Percentiles rank a stretch among this genome's conserved stretches.
phyloP scores from a whole-genome alignment of 2,888 invertebrate genomes.

The Eilema caniola region DNA sequence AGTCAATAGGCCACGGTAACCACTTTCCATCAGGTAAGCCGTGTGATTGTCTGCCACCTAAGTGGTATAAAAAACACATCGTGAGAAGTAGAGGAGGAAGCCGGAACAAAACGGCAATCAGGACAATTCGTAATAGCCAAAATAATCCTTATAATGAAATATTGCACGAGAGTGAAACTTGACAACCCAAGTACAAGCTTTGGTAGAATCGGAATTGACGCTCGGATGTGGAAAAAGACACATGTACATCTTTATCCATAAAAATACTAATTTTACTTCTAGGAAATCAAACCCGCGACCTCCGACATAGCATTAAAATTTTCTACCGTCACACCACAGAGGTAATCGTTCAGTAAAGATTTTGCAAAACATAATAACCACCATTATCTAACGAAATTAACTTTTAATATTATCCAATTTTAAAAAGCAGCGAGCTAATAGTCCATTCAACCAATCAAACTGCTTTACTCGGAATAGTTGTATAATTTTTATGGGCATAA shows the following conservation, averaged over 20 bases:
- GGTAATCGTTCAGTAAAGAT: neutral
- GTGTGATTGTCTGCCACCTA: no score
- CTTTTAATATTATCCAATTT: constrained; percentile 8
- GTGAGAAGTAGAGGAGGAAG: no score
- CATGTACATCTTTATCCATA: neutral
- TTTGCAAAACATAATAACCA: neutral
- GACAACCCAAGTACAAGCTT: no score
- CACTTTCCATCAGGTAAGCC: no score
- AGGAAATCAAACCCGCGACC: neutral
- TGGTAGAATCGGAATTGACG: no score
- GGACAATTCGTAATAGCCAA: no score
- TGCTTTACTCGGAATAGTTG: constrained; percentile 7
- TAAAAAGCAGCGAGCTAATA: constrained; percentile 7
- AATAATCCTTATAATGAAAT: no score
- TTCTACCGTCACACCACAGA: neutral
- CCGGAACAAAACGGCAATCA: no score
- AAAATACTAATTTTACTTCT: neutral
- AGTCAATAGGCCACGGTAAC: no score
- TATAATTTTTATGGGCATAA: constrained; percentile 19
- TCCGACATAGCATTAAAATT: neutral
- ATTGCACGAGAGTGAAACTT: no score
- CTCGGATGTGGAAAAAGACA: no score
- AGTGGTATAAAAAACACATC: no score
- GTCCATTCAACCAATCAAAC: constrained; percentile 10
- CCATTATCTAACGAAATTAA: neutral